A percentile compares a stretch with the other conserved stretches of the same genome.
phyloP scores from a whole-genome alignment of 2,797 vertebrate species.

The Falco rusticolus region DNA sequence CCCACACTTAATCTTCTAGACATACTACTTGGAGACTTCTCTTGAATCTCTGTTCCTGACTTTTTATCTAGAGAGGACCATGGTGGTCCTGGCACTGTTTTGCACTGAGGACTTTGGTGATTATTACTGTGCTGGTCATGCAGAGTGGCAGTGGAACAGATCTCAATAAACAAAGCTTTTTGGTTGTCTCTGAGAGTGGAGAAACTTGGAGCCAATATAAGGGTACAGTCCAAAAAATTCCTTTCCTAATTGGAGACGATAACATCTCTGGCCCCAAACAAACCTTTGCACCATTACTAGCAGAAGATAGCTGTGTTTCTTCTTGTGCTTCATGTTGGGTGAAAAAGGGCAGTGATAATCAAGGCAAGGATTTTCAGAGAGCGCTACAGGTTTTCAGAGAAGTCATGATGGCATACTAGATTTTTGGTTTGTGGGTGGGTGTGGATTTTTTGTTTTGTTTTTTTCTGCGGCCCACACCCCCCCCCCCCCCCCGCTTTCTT shows the following conservation, averaged over 20 bases:
- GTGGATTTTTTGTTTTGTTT: neutral
- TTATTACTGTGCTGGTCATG: neutral
- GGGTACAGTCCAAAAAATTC: neutral
- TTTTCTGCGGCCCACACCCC: neutral
- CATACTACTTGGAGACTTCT: neutral
- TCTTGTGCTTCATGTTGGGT: neutral
- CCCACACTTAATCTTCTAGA: neutral
- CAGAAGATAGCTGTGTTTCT: neutral
- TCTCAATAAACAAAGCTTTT: neutral
- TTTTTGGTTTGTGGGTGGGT: neutral
- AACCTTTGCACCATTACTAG: accelerated
- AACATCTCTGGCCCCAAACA: neutral
- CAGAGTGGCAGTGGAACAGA: neutral
- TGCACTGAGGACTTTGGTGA: neutral
- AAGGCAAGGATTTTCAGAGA: neutral
- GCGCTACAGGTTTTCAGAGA: neutral
- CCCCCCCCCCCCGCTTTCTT: accelerated
- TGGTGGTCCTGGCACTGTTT: neutral
- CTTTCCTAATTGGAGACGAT: neutral
- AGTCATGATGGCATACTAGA: neutral
- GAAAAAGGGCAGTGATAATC: neutral
- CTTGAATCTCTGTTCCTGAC: neutral
- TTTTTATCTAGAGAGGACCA: neutral
- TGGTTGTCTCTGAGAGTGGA: neutral
- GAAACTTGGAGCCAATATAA: neutral